phyloP scores from a whole-genome alignment of 1,140 invertebrate genomes.

The Meloidogyne floridensis region DNA sequence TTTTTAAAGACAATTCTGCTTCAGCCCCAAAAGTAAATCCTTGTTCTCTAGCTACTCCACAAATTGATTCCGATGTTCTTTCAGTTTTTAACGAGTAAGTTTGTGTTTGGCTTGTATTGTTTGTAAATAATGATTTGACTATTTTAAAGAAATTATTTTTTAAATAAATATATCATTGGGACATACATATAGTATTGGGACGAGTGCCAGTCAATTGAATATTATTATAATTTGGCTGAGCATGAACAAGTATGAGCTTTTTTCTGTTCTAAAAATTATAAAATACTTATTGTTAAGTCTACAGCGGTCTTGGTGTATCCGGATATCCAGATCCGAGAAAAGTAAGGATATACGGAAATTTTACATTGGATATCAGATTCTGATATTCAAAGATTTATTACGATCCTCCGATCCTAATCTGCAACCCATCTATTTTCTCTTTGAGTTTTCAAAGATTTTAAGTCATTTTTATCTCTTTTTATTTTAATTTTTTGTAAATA shows the following conservation, averaged over 20 bases:
- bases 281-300: no score
- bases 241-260: slow-evolving; percentile 65
- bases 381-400: no score
- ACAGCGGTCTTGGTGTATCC: no score
- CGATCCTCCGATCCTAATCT: no score
- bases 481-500: background rate
- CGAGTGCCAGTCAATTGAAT: slow-evolving; percentile 55
- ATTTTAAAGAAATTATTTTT: slow-evolving; percentile 49
- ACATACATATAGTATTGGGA: slow-evolving; percentile 67
- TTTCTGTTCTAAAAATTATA: slow-evolving; percentile 65
- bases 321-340: no score
- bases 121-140: slow-evolving; percentile 69
- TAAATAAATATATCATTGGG: slow-evolving; percentile 39
- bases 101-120: slow-evolving; percentile 67
- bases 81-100: slow-evolving; percentile 70
- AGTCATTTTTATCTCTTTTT: slow-evolving; percentile 30
- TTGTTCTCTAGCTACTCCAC: slow-evolving; percentile 66
- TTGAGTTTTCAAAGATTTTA: no score
- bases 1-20: slow-evolving; percentile 68
- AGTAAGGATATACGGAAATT: no score
- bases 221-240: slow-evolving; percentile 65
- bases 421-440: no score
- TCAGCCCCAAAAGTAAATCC: slow-evolving; percentile 68
- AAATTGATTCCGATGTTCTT: slow-evolving; percentile 66
- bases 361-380: no score